Evolutionary conservation across 2,113 vertebrate species (phyloP).

Genomic region (Tragelaphus strepsiceros): DNA sequence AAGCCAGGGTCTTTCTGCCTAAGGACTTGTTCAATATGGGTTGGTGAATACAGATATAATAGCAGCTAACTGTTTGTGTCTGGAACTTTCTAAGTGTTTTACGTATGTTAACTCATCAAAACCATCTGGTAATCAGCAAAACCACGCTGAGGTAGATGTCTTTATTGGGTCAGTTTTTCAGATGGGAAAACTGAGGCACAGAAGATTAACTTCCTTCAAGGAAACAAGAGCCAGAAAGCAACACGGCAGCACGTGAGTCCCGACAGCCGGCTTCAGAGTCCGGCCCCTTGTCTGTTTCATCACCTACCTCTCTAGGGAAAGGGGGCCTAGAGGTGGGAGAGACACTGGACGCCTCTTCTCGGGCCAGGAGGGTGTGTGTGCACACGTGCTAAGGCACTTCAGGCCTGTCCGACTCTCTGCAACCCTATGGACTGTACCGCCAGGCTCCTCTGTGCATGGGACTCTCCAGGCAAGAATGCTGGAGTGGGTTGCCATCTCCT

Average conservation of each 20-base stretch:
- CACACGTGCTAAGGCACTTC: fast-evolving
- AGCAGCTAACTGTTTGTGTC: not conserved
- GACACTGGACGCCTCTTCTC: not conserved
- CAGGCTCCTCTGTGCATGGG: not conserved
- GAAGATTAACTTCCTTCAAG: not conserved
- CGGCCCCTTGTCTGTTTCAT: not conserved
- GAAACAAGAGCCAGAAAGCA: not conserved
- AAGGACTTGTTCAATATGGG: not conserved
- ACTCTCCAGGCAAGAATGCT: not conserved
- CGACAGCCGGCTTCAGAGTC: not conserved
- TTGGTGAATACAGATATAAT: not conserved
- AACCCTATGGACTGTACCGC: fast-evolving
- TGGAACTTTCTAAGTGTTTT: not conserved
- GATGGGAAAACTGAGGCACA: not conserved
- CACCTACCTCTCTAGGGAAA: not conserved
- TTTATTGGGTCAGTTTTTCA: not conserved
- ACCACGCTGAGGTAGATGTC: not conserved
- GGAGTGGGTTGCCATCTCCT: not conserved
- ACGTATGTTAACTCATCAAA: not conserved
- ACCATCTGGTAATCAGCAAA: not conserved
- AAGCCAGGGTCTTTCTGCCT: not conserved
- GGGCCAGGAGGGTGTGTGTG: not conserved
- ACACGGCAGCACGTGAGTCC: not conserved
- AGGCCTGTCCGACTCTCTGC: not conserved
- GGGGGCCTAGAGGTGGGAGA: not conserved